A percentile compares a stretch with the other conserved stretches of the same genome.
These are phyloP conservation scores for Parus major DNA, from an alignment of 2,113 vertebrate genomes.

Conservation along the genomic window DNA sequence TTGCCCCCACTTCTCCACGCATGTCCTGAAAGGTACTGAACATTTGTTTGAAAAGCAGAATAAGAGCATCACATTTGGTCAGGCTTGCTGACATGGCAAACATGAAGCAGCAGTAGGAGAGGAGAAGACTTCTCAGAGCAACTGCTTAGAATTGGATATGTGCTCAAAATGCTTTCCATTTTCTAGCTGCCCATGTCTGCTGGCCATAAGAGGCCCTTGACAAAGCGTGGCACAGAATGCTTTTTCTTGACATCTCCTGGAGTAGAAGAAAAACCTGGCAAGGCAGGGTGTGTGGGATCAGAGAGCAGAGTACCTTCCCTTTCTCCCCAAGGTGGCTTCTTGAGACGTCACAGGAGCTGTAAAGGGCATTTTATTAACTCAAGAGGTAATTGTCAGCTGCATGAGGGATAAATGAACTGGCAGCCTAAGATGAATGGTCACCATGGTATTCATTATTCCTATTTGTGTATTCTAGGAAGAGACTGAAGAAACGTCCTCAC, in stretches of 20 bases:
- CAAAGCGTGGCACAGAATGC: neutral
- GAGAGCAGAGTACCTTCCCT: neutral
- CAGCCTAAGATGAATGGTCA: neutral
- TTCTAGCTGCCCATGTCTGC: neutral
- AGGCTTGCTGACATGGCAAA: constrained; percentile 4
- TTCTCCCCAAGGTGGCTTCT: neutral
- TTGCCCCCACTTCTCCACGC: constrained; percentile 62
- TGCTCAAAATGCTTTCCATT: neutral
- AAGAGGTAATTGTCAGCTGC: neutral
- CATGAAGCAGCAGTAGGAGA: neutral
- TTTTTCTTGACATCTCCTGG: neutral
- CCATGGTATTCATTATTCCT: neutral
- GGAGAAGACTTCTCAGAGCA: neutral
- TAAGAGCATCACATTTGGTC: neutral
- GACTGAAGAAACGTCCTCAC: constrained; percentile 86
- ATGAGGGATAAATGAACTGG: neutral
- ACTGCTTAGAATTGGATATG: neutral
- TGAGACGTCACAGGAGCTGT: neutral
- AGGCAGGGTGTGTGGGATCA: neutral
- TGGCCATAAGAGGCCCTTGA: accelerated
- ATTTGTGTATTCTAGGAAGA: constrained; percentile 80
- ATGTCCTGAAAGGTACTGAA: constrained; percentile 55
- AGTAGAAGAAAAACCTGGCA: neutral
- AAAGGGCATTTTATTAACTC: neutral
- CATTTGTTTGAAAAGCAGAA: constrained; percentile 59